Percentiles rank a stretch among this genome's conserved stretches.
Conservation (phyloP, 2,888 invertebrate genomes). For the Cerceris rybyensis region DNA sequence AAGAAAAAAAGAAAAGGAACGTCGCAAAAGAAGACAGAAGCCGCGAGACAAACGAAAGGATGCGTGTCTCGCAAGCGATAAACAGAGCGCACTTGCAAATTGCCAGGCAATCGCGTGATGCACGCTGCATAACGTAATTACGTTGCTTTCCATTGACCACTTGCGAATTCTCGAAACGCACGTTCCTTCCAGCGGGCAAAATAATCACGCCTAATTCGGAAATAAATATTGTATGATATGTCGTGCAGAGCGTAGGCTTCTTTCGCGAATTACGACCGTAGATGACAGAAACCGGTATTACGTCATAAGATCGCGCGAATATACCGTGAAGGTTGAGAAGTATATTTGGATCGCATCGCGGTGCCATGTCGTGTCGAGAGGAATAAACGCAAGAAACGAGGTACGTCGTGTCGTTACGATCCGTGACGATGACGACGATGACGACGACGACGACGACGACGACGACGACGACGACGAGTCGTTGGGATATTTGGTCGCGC, state of each 20-base stretch:
- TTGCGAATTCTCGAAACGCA: neutral
- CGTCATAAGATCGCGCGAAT: too few relatives aligned
- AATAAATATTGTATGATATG: neutral
- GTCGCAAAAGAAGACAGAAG: neutral
- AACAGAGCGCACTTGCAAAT: constrained; percentile 4
- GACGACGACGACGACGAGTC: too few relatives aligned
- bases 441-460: too few relatives aligned
- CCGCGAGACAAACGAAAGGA: neutral
- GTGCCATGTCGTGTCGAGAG: too few relatives aligned
- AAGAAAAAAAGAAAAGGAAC: neutral
- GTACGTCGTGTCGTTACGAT: too few relatives aligned
- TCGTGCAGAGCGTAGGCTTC: neutral
- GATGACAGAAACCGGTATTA: too few relatives aligned
- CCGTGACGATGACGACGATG: too few relatives aligned
- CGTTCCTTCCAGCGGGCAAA: neutral
- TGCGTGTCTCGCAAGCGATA: neutral
- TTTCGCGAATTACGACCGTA: too few relatives aligned
- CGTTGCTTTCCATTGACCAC: constrained; percentile 1
- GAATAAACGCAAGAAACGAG: too few relatives aligned
- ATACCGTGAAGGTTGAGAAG: too few relatives aligned
- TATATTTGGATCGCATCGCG: too few relatives aligned
- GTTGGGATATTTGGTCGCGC: too few relatives aligned
- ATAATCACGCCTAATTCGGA: neutral
- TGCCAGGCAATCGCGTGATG: neutral
- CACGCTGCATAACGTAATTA: neutral